Base-by-base conservation (phyloP, 2,888 invertebrate genomes). In the Phragmatobia fuliginosa region DNA sequence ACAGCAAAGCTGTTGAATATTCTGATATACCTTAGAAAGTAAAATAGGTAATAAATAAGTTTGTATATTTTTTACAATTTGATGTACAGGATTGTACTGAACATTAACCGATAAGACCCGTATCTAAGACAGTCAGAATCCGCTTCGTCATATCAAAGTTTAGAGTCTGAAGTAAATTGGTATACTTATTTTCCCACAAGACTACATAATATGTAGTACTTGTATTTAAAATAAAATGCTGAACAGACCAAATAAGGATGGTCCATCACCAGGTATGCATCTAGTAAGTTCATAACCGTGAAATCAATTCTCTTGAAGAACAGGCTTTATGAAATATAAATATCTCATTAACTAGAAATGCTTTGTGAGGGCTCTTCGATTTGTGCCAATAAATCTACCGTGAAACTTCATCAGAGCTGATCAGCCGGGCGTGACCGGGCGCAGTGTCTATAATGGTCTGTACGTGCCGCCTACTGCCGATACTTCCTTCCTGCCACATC, bases 311-410 rank as follows among this genome's bases (percentile, higher is more conserved):
- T 14, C 52, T 28, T 14, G 0, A 28, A 56, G 14, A 56, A 14
- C 28, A 5, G 6, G 28, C 14, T 28, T 4, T 16, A n/a, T 4
- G 21, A 28, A 36, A 28, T 49, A 4, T 5, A 28, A 41, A 41
- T 31, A 31, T 28, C 63, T 31, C 7, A 33, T 41, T 41, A 62
- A 68, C 69, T 62, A 69, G 73, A 69, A 69, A 68, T 62, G 32
- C 38, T 25, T 21, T 62, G 63, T 70, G 68, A 70, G 64, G 56
- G 67, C 32, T 62, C 70, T 64, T 76, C 68, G 76, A 80, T n/a
- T n/a, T n/a, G 80, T 78, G 80, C 41, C 56, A 41, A 25, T 45
- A n/a, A 28, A 62, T 58, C 66, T 45, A 41, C 45, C 41, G 41
- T 32, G 72, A 71, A 76, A 71, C 68, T 3, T 64, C 59, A 71